Evolutionary conservation across 1,140 invertebrate genomes (phyloP).

Genomic region (Cotesia chilonis): DNA sequence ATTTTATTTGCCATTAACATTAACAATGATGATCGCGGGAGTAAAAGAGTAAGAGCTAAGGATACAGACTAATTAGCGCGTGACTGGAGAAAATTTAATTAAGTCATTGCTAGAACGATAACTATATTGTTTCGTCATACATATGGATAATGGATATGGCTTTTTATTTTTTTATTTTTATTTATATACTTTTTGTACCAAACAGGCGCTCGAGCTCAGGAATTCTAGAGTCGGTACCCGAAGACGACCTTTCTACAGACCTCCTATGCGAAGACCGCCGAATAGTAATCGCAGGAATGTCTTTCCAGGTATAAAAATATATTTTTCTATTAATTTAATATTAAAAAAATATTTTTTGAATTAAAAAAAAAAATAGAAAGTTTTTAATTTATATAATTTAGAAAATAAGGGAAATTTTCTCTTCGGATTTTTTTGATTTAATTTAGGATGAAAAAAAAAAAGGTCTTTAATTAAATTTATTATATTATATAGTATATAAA

Average conservation of each 20-base stretch:
- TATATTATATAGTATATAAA: no score
- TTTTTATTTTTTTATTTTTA: background rate
- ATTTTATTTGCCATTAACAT: background rate
- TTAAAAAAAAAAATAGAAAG: background rate
- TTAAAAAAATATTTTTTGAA: background rate
- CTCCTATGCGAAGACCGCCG: conserved; percentile 41
- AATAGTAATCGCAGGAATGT: conserved; percentile 56
- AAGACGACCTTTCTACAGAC: conserved; percentile 48
- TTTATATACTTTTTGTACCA: background rate
- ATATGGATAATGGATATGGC: background rate
- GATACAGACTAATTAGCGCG: conserved; percentile 41
- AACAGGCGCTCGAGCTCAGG: conserved; percentile 58
- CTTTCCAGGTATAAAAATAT: conserved; percentile 48
- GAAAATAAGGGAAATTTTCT: no score
- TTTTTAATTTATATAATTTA: no score
- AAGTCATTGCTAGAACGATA: conserved; percentile 31
- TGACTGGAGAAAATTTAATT: conserved; percentile 41
- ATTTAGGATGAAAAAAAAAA: no score
- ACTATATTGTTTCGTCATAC: background rate
- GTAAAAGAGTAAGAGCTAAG: conserved; percentile 37
- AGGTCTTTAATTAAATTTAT: no score
- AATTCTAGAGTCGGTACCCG: conserved; percentile 45
- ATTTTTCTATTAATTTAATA: background rate
- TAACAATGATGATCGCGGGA: background rate
- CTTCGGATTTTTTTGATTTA: no score